Percentiles rank a stretch among this genome's conserved stretches.
Conservation (phyloP, 2,797 vertebrate genomes). For the Semaprochilodus insignis region DNA sequence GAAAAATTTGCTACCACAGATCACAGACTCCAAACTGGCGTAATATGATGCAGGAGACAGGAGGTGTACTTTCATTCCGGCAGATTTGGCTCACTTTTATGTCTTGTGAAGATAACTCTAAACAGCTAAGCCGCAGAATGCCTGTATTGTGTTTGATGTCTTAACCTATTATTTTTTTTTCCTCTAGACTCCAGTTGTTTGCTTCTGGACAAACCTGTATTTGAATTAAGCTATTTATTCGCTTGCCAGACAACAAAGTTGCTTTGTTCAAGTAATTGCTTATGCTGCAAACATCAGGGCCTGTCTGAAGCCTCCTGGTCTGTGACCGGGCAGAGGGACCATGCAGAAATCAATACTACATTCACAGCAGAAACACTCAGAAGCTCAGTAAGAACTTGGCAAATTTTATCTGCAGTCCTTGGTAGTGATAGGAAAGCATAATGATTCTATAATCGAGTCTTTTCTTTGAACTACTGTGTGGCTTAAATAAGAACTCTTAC, state of each 20-base stretch:
- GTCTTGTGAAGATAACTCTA: not conserved
- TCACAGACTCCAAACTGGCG: not conserved
- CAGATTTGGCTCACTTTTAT: conserved; percentile 4
- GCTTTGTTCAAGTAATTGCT: conserved; percentile 20
- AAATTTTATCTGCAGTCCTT: not conserved
- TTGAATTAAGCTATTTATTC: conserved; percentile 25
- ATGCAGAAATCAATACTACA: conserved; percentile 42
- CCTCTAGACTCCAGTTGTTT: conserved; percentile 19
- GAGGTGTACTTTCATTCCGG: not conserved
- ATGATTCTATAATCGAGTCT: conserved; percentile 4
- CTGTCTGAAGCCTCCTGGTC: conserved; percentile 26
- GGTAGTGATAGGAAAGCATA: conserved; percentile 12
- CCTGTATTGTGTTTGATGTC: conserved; percentile 11
- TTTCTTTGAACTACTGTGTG: conserved; percentile 8
- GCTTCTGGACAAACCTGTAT: conserved; percentile 16
- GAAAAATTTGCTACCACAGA: conserved; percentile 7
- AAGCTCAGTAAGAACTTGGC: conserved; percentile 4
- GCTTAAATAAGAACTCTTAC: not conserved
- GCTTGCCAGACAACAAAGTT: conserved; percentile 23
- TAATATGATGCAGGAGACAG: not conserved
- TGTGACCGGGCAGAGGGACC: not conserved
- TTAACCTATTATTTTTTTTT: conserved; percentile 18
- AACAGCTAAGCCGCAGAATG: not conserved
- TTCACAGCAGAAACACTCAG: conserved; percentile 20
- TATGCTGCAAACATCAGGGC: conserved; percentile 43